Base-by-base conservation (phyloP, 2,113 vertebrate genomes). In the Steatornis caripensis region DNA sequence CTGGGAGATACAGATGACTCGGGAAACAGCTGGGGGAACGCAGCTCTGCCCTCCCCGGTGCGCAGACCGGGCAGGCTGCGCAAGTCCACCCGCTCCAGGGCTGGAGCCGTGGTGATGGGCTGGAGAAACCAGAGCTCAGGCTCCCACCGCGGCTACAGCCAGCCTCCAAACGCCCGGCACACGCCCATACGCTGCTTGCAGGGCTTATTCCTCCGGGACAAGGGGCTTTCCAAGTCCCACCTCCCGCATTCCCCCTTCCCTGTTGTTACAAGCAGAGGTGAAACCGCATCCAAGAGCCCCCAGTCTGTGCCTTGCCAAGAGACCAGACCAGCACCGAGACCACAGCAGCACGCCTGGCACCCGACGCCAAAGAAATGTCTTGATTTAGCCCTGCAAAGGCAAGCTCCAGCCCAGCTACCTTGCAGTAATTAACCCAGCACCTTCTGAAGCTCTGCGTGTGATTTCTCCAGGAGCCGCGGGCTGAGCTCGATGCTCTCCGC, bases 21-120 rank as follows among this genome's bases (percentile, higher is more conserved):
- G 12, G 62, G 24, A 79, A 78, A 65, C 57, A 45, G 34, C 0
- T 2, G 5, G 6, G 41, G 24, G 36, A 71, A 46, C 0, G 1
- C 23, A 34, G 83, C 34, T 84, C 69, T 21, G 46, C 64, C 45
- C 36, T 75, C 19, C 54, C 43, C 53, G 2, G 3, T 5, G 10
- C 57, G 54, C 23, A 20, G 26, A 36, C 9, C 19, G 32, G 55
- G 51, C 51, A 51, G 61, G 34, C 27, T 61, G 36, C 24, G 20
- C 41, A 45, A 91, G 37, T 58, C 55, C 43, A 54, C 39, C 36
- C 2, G 4, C 23, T 7, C 30, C 1, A 1, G 68, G 49, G 45
- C 39, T 78, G 72, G 70, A 70, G 77, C 74, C 57, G 9, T 0
- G 8, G 48, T 22, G 79, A 45, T 27, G n/a, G 72, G 55, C 46